Evolutionary conservation across 2,888 invertebrate genomes (phyloP).

Genomic region (Podabrus alpinus): DNA sequence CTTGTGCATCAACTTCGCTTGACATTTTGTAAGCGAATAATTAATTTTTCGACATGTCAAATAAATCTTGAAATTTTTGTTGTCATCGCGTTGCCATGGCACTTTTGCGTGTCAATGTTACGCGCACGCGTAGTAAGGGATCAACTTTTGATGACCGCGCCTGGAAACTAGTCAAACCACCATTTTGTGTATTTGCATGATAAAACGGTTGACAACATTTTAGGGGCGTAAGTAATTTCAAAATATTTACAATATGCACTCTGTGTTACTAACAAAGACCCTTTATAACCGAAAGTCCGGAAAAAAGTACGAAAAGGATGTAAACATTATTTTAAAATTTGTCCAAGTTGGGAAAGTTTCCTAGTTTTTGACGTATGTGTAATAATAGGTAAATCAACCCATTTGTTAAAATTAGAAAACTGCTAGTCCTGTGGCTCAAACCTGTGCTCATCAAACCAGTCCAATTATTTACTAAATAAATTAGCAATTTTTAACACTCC

Average conservation of each 20-base stretch:
- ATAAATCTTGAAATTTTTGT: conserved; percentile 3
- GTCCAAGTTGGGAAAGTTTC: not conserved
- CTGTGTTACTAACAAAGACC: not conserved
- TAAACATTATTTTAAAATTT: not conserved
- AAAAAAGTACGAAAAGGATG: not conserved
- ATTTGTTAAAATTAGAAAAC: conserved; percentile 4
- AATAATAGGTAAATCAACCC: not conserved
- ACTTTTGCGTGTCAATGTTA: not conserved
- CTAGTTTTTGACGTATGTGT: not conserved
- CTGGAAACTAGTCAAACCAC: conserved; percentile 53
- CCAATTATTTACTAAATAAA: not conserved
- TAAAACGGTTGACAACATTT: conserved; percentile 54
- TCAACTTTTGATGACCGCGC: conserved; percentile 41
- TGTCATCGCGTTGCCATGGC: not conserved
- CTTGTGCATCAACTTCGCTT: conserved; percentile 68
- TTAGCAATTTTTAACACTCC: not conserved
- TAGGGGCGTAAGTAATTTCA: conserved; percentile 51
- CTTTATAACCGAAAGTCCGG: not conserved
- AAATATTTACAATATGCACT: not conserved
- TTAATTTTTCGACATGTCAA: not conserved
- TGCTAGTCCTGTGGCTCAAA: not conserved
- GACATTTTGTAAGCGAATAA: conserved; percentile 53
- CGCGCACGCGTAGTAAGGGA: not conserved
- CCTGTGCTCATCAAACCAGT: not conserved
- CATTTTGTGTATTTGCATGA: conserved; percentile 52